Base-by-base conservation (phyloP, 2,113 vertebrate genomes). In the Buteo buteo region DNA sequence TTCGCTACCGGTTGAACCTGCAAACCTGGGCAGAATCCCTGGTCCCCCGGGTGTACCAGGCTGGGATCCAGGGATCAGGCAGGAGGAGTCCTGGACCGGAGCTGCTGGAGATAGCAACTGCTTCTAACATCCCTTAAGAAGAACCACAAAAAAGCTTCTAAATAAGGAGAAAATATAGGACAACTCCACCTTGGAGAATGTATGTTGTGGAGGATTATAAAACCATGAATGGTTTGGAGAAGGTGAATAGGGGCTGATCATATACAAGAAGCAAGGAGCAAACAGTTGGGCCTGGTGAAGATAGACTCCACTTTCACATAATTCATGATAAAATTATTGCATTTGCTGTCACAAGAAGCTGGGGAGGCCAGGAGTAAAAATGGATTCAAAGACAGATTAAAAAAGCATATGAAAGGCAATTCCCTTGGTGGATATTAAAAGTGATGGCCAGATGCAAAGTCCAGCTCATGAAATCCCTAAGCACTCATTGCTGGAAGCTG, bases 401-500 rank as follows among this genome's bases (percentile, higher is more conserved):
- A 67, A 54, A 72, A 82, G 17, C n/a, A 92, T 13, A 32, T 28
- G 26, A 64, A 84, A 92, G n/a, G 16, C 57, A 74, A 32, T 50
- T 95, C 69, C 16, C 29, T 40, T 47, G 69, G n/a, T 79, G 84
- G 61, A 13, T 89, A 31, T 94, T 86, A 86, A 78, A 71, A n/a
- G 16, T 69, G 80, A 89, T 34, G 42, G 18, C 61, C 61, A 95
- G 47, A 74, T 74, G 45, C 47, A 89, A 50, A 24, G 69, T 82
- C 86, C 86, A 71, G 38, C 21, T 74, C 45, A 38, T 79, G 52
- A 78, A 96, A 89, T 91, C 86, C 47, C 94, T 78, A 64, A 94
- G 40, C 32, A 47, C 16, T 84, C 40, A 7, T 70, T 86, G 47
- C 22, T 91, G 77, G 76, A 84, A 93, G 64, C 42, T 89, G 17